Evolutionary conservation across 2,797 vertebrate species (phyloP), one percentile per base, ranked within the genome.

Genomic region (Melanotaenia parkinsoni): DNA sequence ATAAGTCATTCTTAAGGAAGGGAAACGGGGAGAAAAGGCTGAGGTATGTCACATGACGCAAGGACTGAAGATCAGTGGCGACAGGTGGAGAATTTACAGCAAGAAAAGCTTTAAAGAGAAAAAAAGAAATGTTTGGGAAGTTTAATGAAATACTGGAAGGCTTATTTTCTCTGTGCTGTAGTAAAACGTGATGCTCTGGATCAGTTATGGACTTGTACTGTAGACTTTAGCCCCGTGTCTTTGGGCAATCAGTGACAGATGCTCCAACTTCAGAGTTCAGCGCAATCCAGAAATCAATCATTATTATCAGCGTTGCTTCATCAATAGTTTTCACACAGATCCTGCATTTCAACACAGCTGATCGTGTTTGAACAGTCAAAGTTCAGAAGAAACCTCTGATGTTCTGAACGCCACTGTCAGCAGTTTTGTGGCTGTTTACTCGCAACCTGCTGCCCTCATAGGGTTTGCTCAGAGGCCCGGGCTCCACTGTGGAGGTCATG

Each of bases 161-260:
- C 43, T 50, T 50, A 7, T n/a, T n/a, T n/a, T 11, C 22, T 51
- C 11, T 45, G 22, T 60, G 62, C n/a, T 58, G 53, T 3, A 33
- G 40, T 64, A 58, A 22, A 65, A 50, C 24, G 43, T 20, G 8
- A 56, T n/a, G 6, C 33, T 28, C 47, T 8, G 22, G 26, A 32
- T 13, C 24, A 38, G 9, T 4, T n/a, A 22, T 53, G 51, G 22
- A 63, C 35, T 22, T 69, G 60, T 24, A 40, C 37, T 65, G 28
- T n/a, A 47, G 67, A 70, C 76, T 64, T 58, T 7, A 12, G 12
- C 37, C 4, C 18, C n/a, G 56, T 13, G 6, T 70, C 10, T 7
- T 53, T 24, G 65, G 86, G 82, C 67, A 89, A 80, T 88, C 56
- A 89, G 32, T 87, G 73, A 85, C 80, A 70, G 68, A 51, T 20